Percentiles rank a stretch among this genome's conserved stretches.
Conservation (phyloP, 1,140 invertebrate genomes). For the Zaprionus nigranus region DNA sequence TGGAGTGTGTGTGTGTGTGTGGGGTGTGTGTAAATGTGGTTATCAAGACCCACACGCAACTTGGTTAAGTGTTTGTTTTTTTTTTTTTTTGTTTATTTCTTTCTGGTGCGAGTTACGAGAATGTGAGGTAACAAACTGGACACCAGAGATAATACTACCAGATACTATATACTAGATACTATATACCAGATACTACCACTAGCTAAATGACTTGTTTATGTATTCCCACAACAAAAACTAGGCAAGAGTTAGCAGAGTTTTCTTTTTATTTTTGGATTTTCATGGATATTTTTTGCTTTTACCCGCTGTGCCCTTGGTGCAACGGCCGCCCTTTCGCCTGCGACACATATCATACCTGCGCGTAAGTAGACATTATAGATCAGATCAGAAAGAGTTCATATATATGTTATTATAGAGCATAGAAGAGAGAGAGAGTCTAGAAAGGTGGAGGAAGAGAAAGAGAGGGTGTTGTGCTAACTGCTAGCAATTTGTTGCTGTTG, state of each 20-base stretch:
- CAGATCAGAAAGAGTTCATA: constrained; percentile 21
- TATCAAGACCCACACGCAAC: constrained; percentile 68
- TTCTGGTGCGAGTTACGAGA: constrained; percentile 44
- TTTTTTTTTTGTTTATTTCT: constrained; percentile 14
- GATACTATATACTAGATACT: constrained; percentile 60
- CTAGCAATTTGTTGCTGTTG: neutral
- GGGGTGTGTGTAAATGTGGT: constrained; percentile 48
- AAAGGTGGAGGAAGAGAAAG: neutral
- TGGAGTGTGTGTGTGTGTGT: constrained; percentile 28
- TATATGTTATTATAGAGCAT: constrained; percentile 1
- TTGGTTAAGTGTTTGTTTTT: constrained; percentile 48
- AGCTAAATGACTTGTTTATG: constrained; percentile 50
- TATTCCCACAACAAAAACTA: constrained; percentile 29
- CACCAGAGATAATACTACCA: constrained; percentile 34
- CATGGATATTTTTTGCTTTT: constrained; percentile 84
- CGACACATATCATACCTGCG: constrained; percentile 98
- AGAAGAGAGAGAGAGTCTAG: neutral
- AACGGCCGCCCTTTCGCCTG: constrained; percentile 96
- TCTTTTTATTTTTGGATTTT: constrained; percentile 14
- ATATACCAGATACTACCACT: constrained; percentile 34
- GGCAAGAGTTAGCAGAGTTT: constrained; percentile 5
- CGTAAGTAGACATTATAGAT: constrained; percentile 66
- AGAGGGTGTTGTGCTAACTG: neutral
- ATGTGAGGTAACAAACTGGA: constrained; percentile 35
- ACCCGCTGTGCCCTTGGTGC: constrained; percentile 98